phyloP scores from a whole-genome alignment of 2,888 invertebrate genomes.

The Geotrupes spiniger region DNA sequence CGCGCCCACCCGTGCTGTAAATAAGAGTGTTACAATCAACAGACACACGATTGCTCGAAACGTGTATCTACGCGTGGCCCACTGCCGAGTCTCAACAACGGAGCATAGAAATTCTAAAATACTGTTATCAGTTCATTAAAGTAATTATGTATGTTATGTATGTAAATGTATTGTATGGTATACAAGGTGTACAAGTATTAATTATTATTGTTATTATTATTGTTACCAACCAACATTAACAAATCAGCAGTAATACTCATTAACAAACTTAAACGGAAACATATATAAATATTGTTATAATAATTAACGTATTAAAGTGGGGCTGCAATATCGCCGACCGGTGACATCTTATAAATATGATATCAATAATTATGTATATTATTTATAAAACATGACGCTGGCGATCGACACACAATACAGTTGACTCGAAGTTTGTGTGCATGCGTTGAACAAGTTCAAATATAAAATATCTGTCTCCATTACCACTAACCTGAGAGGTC shows the following conservation, averaged over 20 bases:
- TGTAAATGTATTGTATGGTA: no score
- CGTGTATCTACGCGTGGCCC: constrained; percentile 48
- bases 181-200: no score
- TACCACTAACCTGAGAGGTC: constrained; percentile 50
- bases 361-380: constrained; percentile 13
- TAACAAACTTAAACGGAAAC: constrained; percentile 4
- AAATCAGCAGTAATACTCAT: not conserved
- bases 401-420: constrained; percentile 50
- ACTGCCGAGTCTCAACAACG: constrained; percentile 47
- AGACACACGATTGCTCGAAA: constrained; percentile 52
- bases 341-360: constrained; percentile 11
- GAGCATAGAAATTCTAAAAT: constrained; percentile 34
- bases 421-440: constrained; percentile 49
- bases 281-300: constrained; percentile 1
- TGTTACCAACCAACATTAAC: not conserved
- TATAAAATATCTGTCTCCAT: constrained; percentile 46
- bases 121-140: constrained; percentile 1
- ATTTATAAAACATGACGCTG: constrained; percentile 33
- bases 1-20: constrained; percentile 39
- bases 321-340: constrained; percentile 4
- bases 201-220: not conserved
- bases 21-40: constrained; percentile 43
- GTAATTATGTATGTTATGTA: constrained; percentile 5
- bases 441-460: constrained; percentile 45
- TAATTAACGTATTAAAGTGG: not conserved